Evolutionary conservation across 2,797 vertebrate genomes (phyloP).

Genomic region (Neosilurus mollespiculum): DNA sequence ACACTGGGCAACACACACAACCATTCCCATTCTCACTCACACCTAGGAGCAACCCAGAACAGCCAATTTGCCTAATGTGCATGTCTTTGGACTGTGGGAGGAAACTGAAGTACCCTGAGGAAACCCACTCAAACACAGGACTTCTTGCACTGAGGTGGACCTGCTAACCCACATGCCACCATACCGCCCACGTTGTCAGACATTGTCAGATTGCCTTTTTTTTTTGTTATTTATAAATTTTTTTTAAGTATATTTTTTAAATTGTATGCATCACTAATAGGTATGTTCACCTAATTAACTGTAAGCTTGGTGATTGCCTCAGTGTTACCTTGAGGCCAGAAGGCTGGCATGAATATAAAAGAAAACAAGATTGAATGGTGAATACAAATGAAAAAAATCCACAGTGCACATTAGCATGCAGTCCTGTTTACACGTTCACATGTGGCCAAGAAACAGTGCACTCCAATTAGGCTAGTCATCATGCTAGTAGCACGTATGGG

Average conservation of each 20-base stretch:
- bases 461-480: slow-evolving; percentile 25
- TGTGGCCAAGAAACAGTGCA: background rate
- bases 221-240: background rate
- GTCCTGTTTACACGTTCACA: background rate
- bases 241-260: background rate
- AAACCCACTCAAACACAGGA: no score
- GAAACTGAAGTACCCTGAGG: no score
- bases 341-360: background rate
- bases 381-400: background rate
- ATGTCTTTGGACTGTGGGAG: no score
- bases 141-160: no score
- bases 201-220: background rate
- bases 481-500: background rate
- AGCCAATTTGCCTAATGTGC: no score
- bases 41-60: no score
- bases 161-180: no score
- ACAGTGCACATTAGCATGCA: background rate
- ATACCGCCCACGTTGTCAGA: no score
- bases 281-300: background rate
- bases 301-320: background rate
- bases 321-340: background rate
- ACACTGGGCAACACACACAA: no score
- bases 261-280: background rate
- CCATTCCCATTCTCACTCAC: no score
- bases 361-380: background rate